Conservation (phyloP, 2,113 vertebrate species). For the Rhinogobius similis region DNA sequence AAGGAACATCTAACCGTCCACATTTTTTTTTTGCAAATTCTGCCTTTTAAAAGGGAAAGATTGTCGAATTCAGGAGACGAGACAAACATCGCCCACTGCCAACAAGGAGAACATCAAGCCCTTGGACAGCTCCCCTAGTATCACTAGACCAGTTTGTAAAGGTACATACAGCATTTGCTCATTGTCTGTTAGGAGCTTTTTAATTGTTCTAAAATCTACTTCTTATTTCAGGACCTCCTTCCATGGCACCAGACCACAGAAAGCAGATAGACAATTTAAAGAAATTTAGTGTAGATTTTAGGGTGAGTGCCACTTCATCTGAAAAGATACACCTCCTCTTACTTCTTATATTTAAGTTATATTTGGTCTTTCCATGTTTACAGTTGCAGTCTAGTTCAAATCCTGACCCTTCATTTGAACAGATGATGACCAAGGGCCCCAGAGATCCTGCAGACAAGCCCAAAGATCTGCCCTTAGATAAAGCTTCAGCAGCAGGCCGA, state of each 20-base stretch:
- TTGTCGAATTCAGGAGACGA: constrained; percentile 89
- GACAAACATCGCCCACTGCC: constrained; percentile 88
- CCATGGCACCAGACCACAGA: constrained; percentile 92
- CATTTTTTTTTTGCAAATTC: not conserved
- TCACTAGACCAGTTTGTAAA: constrained; percentile 90
- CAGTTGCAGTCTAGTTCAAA: constrained; percentile 95
- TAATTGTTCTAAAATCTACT: not conserved
- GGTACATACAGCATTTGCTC: constrained; percentile 78
- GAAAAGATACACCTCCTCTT: not conserved
- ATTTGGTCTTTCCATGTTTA: constrained; percentile 11
- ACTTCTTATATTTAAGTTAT: not conserved
- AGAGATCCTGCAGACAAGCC: constrained; percentile 88
- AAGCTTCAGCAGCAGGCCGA: constrained; percentile 68
- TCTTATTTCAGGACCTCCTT: constrained; percentile 80
- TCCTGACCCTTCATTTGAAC: constrained; percentile 86
- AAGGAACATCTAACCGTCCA: not conserved
- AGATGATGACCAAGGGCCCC: constrained; percentile 85
- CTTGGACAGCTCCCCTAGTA: constrained; percentile 84
- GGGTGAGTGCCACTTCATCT: constrained; percentile 81
- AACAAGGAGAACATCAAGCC: constrained; percentile 93
- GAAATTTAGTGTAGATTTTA: constrained; percentile 98
- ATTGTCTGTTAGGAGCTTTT: not conserved
- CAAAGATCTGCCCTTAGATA: constrained; percentile 88
- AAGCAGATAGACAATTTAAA: constrained; percentile 99
- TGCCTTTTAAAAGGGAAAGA: constrained; percentile 84